Evolutionary conservation across 2,888 invertebrate species (phyloP).

Genomic region (Celastrina argiolus): DNA sequence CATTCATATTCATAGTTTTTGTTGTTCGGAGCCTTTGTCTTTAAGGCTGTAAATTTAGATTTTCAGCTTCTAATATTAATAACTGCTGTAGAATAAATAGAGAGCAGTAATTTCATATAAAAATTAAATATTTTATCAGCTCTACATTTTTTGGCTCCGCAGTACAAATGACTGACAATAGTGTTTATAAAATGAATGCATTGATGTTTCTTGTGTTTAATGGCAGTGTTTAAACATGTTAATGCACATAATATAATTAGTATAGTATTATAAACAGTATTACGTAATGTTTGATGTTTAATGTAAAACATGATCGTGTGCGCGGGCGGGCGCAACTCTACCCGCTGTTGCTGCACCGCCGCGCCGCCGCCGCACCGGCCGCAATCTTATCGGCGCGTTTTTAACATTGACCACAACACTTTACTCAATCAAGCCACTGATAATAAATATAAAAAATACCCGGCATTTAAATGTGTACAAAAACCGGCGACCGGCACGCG

Average conservation of each 20-base stretch:
- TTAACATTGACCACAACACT: conserved; percentile 32
- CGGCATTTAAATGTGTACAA: conserved; percentile 42
- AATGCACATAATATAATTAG: not conserved
- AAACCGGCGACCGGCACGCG: conserved; percentile 26
- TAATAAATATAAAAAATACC: conserved; percentile 45
- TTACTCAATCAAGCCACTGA: conserved; percentile 23
- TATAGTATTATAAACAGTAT: not conserved
- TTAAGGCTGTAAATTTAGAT: not conserved
- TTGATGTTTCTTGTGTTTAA: not conserved
- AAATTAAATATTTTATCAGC: not conserved
- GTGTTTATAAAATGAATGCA: too few species aligned
- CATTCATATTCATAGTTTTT: conserved; percentile 6
- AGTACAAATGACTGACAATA: not conserved
- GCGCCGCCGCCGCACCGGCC: not conserved
- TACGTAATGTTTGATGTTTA: not conserved
- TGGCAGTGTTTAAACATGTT: not conserved
- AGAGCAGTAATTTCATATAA: not conserved
- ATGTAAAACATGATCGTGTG: conserved; percentile 2
- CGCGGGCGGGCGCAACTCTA: not conserved
- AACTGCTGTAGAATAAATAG: too few species aligned
- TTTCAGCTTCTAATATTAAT: not conserved
- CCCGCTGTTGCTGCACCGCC: not conserved
- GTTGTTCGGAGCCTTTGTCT: not conserved
- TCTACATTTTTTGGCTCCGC: not conserved
- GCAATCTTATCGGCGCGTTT: conserved; percentile 30